Base-by-base conservation (phyloP, 2,797 vertebrate species). In the Sebastes reedi region DNA sequence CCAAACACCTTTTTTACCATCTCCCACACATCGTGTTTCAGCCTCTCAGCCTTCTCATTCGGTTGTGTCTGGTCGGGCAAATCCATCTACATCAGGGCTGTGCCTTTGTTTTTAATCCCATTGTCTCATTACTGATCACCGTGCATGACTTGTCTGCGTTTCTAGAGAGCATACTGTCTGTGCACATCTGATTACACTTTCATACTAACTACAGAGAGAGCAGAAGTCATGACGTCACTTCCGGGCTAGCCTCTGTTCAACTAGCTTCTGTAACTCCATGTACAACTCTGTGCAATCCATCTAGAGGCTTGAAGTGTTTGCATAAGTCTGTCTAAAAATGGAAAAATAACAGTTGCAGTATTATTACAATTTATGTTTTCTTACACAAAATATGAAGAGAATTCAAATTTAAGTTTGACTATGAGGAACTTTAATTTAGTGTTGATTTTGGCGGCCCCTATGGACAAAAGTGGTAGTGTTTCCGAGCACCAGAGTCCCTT, bases 51-150 rank as follows among this genome's bases (percentile, higher is more conserved):
- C 1, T 50, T 50, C 46, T 50, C 22, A 16, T 18, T 22, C 30
- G 3, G 3, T 34, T 0, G 1, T 4, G 16, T 22, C 9, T 34
- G 20, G 14, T 3, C 27, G 6, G 5, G 2, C 25, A n/a, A 59
- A 70, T 60, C 54, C 64, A 58, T 70, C 18, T 12, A 14, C 55
- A 55, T 30, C 32, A 36, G 30, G n/a, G 22, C 11, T 52, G 30
- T 36, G 6, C 42, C 20, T 66, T 60, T 78, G 67, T 46, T 42
- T 64, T 59, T 46, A 36, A 82, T 73, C 54, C 12, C 14, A 66
- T 68, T 61, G 42, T 78, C 18, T 67, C 55, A 20, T 67, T 58
- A 30, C 20, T 29, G 46, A 59, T 58, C 22, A 27, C 46, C 27
- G 24, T 32, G 72, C 67, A 58, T 14, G 67, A 39, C 39, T 42